phyloP scores from a whole-genome alignment of 1,140 invertebrate species.

The Atopsyche davidsoni region DNA sequence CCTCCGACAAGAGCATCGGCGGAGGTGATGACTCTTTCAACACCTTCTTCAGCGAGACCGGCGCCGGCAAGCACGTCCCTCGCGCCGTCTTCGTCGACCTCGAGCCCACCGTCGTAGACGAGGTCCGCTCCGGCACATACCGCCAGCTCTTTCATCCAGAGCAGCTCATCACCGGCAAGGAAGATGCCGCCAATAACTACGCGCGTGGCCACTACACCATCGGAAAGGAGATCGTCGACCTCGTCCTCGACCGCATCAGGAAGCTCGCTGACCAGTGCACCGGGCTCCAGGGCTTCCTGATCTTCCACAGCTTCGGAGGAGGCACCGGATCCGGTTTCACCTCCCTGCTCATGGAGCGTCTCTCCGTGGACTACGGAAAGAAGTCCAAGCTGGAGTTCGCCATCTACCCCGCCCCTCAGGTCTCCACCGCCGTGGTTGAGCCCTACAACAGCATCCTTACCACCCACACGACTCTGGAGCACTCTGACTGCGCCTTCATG shows the following conservation, averaged over 20 bases:
- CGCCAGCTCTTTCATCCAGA: conserved; percentile 81
- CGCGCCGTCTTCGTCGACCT: conserved; percentile 81
- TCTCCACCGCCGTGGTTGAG: conserved; percentile 84
- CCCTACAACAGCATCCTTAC: conserved; percentile 84
- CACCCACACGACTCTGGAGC: conserved; percentile 75
- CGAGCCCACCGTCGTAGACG: conserved; percentile 79
- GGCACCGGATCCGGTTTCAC: conserved; percentile 86
- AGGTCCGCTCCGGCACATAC: conserved; percentile 78
- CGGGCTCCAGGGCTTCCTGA: conserved; percentile 80
- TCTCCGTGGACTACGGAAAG: conserved; percentile 86
- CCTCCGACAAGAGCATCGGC: conserved; percentile 56
- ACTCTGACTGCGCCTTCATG: conserved; percentile 85
- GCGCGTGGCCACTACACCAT: conserved; percentile 88
- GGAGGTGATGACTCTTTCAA: conserved; percentile 79
- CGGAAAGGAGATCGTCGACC: conserved; percentile 79
- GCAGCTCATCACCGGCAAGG: conserved; percentile 79
- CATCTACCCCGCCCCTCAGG: conserved; percentile 85
- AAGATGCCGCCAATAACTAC: conserved; percentile 87
- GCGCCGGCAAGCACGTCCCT: conserved; percentile 80
- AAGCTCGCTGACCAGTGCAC: conserved; percentile 83
- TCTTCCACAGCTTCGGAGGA: conserved; percentile 86
- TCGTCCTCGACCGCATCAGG: conserved; percentile 70
- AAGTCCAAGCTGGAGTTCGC: conserved; percentile 86
- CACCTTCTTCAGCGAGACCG: conserved; percentile 87
- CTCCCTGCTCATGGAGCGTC: conserved; percentile 79